phyloP scores from a whole-genome alignment of 1,140 invertebrate species.

The Danaus plexippus region DNA sequence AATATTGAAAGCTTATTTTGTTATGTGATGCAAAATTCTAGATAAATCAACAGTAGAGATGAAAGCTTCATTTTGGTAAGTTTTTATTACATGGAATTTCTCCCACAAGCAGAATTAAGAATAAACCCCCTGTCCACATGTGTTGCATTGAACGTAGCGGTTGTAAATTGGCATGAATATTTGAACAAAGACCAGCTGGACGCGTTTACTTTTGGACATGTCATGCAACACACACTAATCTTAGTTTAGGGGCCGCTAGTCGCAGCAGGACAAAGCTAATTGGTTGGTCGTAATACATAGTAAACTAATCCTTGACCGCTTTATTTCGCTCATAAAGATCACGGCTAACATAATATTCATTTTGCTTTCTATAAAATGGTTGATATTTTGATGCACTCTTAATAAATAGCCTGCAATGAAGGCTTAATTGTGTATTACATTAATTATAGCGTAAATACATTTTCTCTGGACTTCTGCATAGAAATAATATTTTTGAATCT shows the following conservation, averaged over 20 bases:
- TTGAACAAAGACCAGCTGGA: slow-evolving; percentile 1
- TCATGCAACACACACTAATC: slow-evolving; percentile 26
- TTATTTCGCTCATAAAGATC: slow-evolving; percentile 36
- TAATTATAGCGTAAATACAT: too few species aligned
- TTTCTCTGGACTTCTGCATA: too few species aligned
- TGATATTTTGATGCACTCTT: too few species aligned
- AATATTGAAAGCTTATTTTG: too few species aligned
- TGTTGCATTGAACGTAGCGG: not conserved
- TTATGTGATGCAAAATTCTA: too few species aligned
- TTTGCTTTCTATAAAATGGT: too few species aligned
- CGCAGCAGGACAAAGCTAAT: slow-evolving; percentile 30
- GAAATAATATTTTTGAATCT: too few species aligned
- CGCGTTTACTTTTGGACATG: slow-evolving; percentile 9
- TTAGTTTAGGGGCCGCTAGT: slow-evolving; percentile 25
- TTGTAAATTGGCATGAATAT: slow-evolving; percentile 3
- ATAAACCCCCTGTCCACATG: not conserved
- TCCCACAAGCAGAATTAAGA: not conserved
- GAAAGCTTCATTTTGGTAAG: too few species aligned
- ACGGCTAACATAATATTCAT: slow-evolving; percentile 6
- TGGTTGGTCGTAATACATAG: slow-evolving; percentile 34
- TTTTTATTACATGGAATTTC: too few species aligned
- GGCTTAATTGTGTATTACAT: too few species aligned
- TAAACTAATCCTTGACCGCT: slow-evolving; percentile 33
- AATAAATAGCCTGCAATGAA: too few species aligned
- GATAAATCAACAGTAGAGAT: too few species aligned